phyloP scores from a whole-genome alignment of 2,888 invertebrate genomes.

The Silvanus unidentatus region DNA sequence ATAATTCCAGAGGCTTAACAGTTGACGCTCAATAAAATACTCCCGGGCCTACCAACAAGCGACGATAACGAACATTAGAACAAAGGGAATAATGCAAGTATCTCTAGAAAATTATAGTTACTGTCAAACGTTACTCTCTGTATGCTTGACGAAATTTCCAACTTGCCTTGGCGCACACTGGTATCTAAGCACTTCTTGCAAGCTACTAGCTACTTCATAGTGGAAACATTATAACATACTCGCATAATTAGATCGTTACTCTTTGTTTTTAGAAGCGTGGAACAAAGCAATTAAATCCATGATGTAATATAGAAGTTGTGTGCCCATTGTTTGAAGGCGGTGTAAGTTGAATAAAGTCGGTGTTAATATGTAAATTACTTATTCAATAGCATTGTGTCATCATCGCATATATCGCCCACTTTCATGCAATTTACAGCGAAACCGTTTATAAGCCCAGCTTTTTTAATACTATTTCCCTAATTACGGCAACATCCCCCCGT shows the following conservation, averaged over 20 bases:
- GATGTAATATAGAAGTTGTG: slow-evolving; percentile 9
- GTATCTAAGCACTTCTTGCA: too few species aligned
- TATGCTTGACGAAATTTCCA: neutral
- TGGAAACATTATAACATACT: slow-evolving; percentile 4
- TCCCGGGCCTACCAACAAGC: slow-evolving; percentile 20
- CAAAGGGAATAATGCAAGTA: slow-evolving; percentile 25
- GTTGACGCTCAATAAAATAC: slow-evolving; percentile 25
- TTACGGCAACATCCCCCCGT: too few species aligned
- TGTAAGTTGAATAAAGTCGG: slow-evolving; percentile 4
- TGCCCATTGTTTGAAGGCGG: slow-evolving; percentile 10
- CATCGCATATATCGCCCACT: too few species aligned
- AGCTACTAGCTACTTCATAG: too few species aligned
- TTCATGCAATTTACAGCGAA: too few species aligned
- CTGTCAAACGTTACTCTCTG: slow-evolving; percentile 26
- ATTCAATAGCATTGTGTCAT: slow-evolving; percentile 9
- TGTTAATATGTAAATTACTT: slow-evolving; percentile 13
- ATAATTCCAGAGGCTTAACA: slow-evolving; percentile 27
- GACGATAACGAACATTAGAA: slow-evolving; percentile 23
- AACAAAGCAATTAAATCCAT: slow-evolving; percentile 21
- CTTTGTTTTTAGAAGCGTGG: slow-evolving; percentile 17
- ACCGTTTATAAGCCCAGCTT: too few species aligned
- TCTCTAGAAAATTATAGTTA: slow-evolving; percentile 26
- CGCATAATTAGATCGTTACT: slow-evolving; percentile 18
- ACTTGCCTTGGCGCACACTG: neutral
- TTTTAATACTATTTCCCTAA: too few species aligned